Evolutionary conservation across 2,888 invertebrate species (phyloP).

Genomic region (Lagria hirta): DNA sequence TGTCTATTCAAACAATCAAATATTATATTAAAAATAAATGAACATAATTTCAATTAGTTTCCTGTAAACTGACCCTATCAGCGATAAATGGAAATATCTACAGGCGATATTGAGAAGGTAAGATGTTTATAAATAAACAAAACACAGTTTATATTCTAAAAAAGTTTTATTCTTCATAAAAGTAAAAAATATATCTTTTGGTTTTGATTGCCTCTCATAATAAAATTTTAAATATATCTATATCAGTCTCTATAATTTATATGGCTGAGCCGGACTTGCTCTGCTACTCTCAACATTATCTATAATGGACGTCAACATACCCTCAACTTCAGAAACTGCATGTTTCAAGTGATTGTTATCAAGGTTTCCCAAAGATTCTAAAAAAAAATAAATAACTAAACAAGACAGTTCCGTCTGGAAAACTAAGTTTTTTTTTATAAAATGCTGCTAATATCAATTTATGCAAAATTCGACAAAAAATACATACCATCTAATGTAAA

Average conservation of each 20-base stretch:
- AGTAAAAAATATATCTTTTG: too few relatives aligned
- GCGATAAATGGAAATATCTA: too few relatives aligned
- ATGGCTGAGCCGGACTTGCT: constrained; percentile 44
- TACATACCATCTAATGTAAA: constrained; percentile 64
- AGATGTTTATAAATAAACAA: too few relatives aligned
- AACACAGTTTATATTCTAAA: too few relatives aligned
- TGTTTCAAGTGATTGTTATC: constrained; percentile 69
- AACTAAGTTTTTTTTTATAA: not conserved
- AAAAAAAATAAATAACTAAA: constrained; percentile 20
- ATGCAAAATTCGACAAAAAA: not conserved
- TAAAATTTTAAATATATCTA: too few relatives aligned
- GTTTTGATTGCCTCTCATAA: too few relatives aligned
- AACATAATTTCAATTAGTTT: too few relatives aligned
- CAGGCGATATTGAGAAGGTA: too few relatives aligned
- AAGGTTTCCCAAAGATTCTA: constrained; percentile 57
- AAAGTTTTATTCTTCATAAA: too few relatives aligned
- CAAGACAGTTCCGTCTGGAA: constrained; percentile 1
- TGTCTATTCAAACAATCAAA: too few relatives aligned
- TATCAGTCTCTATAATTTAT: constrained; percentile 11
- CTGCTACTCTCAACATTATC: constrained; percentile 65
- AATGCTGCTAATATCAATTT: not conserved
- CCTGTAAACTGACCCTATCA: too few relatives aligned
- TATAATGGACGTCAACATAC: constrained; percentile 66
- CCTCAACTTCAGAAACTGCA: constrained; percentile 72
- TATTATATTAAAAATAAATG: too few relatives aligned